Conservation (phyloP, 1,140 invertebrate species). For the Stegodyphus mimosarum region DNA sequence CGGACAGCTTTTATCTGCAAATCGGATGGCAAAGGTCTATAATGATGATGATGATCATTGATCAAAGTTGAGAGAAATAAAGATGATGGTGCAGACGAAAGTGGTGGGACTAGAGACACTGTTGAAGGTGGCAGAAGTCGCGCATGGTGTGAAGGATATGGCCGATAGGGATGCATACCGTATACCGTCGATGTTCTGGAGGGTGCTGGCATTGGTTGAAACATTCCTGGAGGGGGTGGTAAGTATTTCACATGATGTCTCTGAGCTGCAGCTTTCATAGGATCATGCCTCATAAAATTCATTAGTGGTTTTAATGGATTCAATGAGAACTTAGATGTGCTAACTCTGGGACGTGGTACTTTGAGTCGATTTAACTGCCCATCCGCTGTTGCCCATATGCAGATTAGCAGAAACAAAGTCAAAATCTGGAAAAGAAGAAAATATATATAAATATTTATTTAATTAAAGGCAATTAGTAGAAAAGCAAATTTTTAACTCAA, state of each 20-base stretch:
- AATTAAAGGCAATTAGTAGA: no score
- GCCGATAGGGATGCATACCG: constrained; percentile 33
- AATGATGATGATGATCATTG: constrained; percentile 28
- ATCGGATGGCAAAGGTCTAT: constrained; percentile 33
- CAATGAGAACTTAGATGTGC: constrained; percentile 36
- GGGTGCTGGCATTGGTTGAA: constrained; percentile 7
- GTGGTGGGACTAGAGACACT: constrained; percentile 14
- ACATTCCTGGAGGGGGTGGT: constrained; percentile 42
- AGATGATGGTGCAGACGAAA: constrained; percentile 16
- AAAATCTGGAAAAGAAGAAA: constrained; percentile 8
- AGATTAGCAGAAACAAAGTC: constrained; percentile 14
- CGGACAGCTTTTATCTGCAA: constrained; percentile 42
- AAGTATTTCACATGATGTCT: constrained; percentile 37
- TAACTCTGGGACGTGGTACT: constrained; percentile 30
- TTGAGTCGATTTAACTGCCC: constrained; percentile 43
- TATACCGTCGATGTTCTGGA: constrained; percentile 25
- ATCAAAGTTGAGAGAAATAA: neutral
- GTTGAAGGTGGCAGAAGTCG: constrained; percentile 39
- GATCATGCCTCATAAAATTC: constrained; percentile 48
- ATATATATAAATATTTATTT: neutral
- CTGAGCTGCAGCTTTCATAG: constrained; percentile 38
- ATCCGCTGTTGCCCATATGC: neutral
- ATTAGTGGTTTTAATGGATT: constrained; percentile 37
- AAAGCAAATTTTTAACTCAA: no score
- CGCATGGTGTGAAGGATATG: constrained; percentile 40